These are phyloP conservation scores for Teleiodes luculella DNA, from an alignment of 2,888 invertebrate genomes.

Conservation along the genomic window DNA sequence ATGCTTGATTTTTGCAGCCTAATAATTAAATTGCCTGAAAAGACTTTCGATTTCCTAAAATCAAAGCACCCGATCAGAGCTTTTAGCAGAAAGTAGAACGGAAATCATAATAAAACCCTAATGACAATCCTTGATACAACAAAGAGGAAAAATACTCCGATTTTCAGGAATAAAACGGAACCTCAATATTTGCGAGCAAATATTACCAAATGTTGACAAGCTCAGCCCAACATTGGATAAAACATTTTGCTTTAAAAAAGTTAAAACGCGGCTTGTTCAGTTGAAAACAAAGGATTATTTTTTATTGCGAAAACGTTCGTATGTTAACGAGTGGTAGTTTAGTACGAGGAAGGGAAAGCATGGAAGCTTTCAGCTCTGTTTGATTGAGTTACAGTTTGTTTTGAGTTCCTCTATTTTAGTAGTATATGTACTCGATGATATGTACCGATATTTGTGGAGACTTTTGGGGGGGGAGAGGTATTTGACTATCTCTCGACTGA, in stretches of 20 bases:
- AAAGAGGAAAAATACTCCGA: background rate
- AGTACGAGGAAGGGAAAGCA: background rate
- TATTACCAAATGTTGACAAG: background rate
- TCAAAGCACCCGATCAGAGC: background rate
- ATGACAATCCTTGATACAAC: background rate
- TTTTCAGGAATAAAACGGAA: background rate
- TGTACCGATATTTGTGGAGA: too few relatives aligned
- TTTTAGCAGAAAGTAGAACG: background rate
- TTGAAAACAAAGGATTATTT: background rate
- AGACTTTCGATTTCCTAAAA: background rate
- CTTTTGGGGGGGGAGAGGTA: too few relatives aligned
- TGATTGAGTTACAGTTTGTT: background rate
- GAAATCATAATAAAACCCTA: slow-evolving; percentile 2
- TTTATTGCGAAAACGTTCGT: slow-evolving; percentile 5
- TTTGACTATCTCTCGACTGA: too few relatives aligned
- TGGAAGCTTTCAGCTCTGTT: background rate
- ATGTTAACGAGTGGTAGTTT: slow-evolving; percentile 1
- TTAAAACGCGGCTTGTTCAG: background rate
- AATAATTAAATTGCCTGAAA: too few relatives aligned
- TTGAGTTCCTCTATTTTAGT: background rate
- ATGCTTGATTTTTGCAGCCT: background rate
- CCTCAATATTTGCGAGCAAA: slow-evolving; percentile 8
- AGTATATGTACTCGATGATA: too few relatives aligned
- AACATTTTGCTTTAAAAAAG: background rate
- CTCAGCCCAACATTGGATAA: background rate